Percentiles rank a stretch among this genome's conserved stretches.
Evolutionary conservation across 2,113 vertebrate genomes (phyloP).

Genomic region (Ochotona curzoniae): DNA sequence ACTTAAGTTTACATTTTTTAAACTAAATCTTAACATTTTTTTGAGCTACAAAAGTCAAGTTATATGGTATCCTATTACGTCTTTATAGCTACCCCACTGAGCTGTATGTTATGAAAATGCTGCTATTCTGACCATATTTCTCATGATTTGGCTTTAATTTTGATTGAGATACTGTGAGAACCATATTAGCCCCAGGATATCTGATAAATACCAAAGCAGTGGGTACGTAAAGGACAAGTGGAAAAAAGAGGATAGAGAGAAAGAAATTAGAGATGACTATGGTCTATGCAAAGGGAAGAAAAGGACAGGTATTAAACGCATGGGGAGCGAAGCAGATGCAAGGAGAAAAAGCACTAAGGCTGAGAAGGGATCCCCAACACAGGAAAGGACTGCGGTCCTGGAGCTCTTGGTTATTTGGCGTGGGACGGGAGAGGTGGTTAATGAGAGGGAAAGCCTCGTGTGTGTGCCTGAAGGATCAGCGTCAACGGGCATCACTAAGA

Average conservation of each 20-base stretch:
- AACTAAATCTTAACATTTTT: not conserved
- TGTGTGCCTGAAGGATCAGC: not conserved
- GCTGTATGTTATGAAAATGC: not conserved
- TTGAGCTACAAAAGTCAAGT: slow-evolving; percentile 22
- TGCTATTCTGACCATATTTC: not conserved
- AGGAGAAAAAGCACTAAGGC: not conserved
- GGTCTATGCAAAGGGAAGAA: not conserved
- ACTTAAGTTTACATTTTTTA: slow-evolving; percentile 2
- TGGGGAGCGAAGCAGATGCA: not conserved
- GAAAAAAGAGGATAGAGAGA: not conserved
- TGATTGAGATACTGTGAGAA: not conserved
- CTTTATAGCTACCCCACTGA: not conserved
- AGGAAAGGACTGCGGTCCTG: not conserved
- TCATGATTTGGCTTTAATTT: not conserved
- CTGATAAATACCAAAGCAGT: not conserved
- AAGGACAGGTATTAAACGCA: not conserved
- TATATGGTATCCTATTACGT: not conserved
- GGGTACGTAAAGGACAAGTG: not conserved
- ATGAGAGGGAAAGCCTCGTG: not conserved
- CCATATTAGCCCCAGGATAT: not conserved
- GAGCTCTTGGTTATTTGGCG: not conserved
- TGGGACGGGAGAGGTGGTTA: not conserved
- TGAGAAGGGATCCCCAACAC: not conserved
- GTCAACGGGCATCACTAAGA: not conserved
- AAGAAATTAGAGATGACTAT: not conserved